Evolutionary conservation across 2,797 vertebrate species (phyloP).

Genomic region (Podargus strigoides): DNA sequence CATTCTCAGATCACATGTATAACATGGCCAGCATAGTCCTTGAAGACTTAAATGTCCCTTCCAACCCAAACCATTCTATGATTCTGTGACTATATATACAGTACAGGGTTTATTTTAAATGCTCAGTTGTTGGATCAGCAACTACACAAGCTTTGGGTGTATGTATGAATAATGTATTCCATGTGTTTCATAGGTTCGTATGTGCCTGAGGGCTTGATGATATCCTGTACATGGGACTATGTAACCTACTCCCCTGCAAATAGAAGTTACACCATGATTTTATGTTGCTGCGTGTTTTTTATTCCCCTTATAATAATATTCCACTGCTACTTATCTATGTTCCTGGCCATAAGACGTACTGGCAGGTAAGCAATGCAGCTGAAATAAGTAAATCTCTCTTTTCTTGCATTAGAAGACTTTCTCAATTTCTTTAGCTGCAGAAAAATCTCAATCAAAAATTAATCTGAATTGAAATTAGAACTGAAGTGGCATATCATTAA

Average conservation of each 20-base stretch:
- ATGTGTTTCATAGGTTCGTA: conserved; percentile 72
- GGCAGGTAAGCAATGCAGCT: conserved; percentile 63
- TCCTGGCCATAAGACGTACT: conserved; percentile 69
- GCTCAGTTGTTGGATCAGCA: not conserved
- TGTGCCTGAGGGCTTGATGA: conserved; percentile 75
- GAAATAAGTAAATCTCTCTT: not conserved
- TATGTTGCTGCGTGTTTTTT: conserved; percentile 75
- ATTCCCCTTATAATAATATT: conserved; percentile 71
- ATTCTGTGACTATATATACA: not conserved
- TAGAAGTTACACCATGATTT: conserved; percentile 75
- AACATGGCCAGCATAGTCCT: not conserved
- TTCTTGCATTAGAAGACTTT: not conserved
- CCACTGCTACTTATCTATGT: conserved; percentile 71
- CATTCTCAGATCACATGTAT: not conserved
- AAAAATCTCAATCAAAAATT: not conserved
- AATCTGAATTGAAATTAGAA: not conserved
- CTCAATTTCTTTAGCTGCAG: not conserved
- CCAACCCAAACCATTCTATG: too few species aligned
- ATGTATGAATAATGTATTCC: not conserved
- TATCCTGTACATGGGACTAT: conserved; percentile 75
- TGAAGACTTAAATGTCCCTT: too few species aligned
- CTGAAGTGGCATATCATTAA: not conserved
- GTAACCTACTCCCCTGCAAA: conserved; percentile 68
- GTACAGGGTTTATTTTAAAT: not conserved
- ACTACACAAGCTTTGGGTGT: not conserved